Evolutionary conservation across 2,797 vertebrate genomes (phyloP), one percentile per base, ranked within the genome.

Genomic region (Philypnodon macrostomus): DNA sequence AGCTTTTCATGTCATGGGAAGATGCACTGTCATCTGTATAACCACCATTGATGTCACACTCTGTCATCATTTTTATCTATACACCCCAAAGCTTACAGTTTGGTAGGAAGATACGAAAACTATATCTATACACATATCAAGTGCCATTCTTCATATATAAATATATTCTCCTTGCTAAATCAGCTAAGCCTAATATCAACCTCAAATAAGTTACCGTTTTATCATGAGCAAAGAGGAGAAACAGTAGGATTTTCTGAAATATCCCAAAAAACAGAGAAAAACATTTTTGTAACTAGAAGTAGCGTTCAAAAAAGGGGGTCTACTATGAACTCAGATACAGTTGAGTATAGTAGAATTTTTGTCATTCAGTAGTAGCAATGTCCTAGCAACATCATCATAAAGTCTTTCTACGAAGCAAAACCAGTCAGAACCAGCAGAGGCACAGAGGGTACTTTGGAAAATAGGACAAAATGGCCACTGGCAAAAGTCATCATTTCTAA

Each of bases 391-490:
- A n/a, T 76, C 77, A 79, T 63, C 42, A n/a, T n/a, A n/a, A n/a
- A 70, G 67, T 77, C 57, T 76, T 75, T 78, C 83, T 85, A 81
- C 77, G 75, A 75, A 85, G 81, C 82, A 84, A 85, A n/a, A 87
- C 80, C 77, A 77, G 83, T 86, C 81, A 80, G 73, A 86, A 87
- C 83, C 83, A 77, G 83, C 83, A 85, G 88, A 90, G 90, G 90
- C 90, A 92, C 90, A 89, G 86, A 90, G 88, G 88, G 88, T 88
- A 90, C 88, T 90, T 90, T 90, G 90, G 87, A 89, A 88, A 87
- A 78, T 84, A 80, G 81, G 72, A 82, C 81, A 81, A 84, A 75
- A 75, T 66, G 44, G 68, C 78, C 75, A 77, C 74, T 42, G 65
- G 70, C 73, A 69, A 58, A 41, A 53, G 47, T 67, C 54, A 39